Base-by-base conservation (phyloP, 1,140 invertebrate genomes). In the Cryptotermes secundus region DNA sequence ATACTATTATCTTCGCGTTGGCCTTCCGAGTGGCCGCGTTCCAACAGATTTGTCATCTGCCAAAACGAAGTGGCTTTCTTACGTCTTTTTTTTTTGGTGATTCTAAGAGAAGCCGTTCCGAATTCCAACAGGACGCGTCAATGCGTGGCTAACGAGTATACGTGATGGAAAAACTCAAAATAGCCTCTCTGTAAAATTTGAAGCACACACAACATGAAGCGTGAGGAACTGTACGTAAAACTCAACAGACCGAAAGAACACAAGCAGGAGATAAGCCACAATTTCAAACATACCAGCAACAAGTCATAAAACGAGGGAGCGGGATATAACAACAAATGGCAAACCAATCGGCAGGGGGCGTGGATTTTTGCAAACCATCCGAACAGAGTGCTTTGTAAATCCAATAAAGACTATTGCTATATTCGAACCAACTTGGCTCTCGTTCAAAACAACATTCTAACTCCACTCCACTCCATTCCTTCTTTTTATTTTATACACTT, bases 341-440 rank as follows among this genome's bases (percentile, higher is more conserved):
- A 72, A 72, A 72, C 59, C 59, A n/a, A 72, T 6, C 26, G 7
- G 6, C 26, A 72, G 26, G 31, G 59, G 59, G n/a, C 59, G 26
- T 31, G 59, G 59, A n/a, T 59, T 72, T 72, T 72, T 31, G 31
- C 59, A 72, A n/a, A 12, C 59, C 26, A n/a, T 31, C 31, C 26
- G 9, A 72, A 72, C 59, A 72, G 59, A 72, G 59, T 72, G n/a
- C 59, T n/a, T 72, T 72, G 59, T 72, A 9, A 72, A 72, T 31
- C 16, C 59, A 16, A 72, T n/a, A n/a, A 72, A 12, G 26, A 72
- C 59, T n/a, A 72, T n/a, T 72, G n/a, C 59, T 72, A 72, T 31
- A 72, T 72, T 72, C 59, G 59, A 72, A n/a, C 4, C 59, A 72
- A 72, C 59, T 72, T 72, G 59, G 59, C 59, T 72, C 31, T 72